Conservation (phyloP, 2,888 invertebrate genomes). For the Caradrina clavipalpis region DNA sequence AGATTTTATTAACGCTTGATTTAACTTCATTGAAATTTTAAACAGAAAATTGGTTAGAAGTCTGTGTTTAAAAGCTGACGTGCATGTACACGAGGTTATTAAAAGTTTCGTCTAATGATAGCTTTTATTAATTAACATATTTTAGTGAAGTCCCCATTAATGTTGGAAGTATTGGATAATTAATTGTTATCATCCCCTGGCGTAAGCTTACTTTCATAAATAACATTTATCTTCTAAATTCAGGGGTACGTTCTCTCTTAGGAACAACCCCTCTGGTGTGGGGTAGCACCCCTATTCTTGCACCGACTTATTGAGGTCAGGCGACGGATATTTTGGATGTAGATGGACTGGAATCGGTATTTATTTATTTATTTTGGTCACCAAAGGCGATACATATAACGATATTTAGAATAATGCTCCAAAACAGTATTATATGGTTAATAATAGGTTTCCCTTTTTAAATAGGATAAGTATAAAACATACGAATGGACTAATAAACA, state of each 20-base stretch:
- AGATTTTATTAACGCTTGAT: constrained; percentile 36
- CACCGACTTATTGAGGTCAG: constrained; percentile 43
- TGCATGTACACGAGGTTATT: constrained; percentile 8
- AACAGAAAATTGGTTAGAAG: constrained; percentile 6
- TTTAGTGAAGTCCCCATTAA: constrained; percentile 34
- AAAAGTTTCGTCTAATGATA: constrained; percentile 11
- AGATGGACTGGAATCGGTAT: constrained; percentile 41
- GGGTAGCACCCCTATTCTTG: constrained; percentile 72
- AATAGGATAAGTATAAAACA: no score
- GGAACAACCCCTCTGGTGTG: constrained; percentile 63
- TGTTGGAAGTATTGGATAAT: constrained; percentile 30
- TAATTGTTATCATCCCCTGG: constrained; percentile 58
- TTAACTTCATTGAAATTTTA: constrained; percentile 22
- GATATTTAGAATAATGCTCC: no score
- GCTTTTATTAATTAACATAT: constrained; percentile 45
- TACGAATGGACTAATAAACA: no score
- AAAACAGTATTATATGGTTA: no score
- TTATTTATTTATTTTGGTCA: background rate
- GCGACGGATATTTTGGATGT: constrained; percentile 27
- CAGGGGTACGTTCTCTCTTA: constrained; percentile 69
- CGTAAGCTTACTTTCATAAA: constrained; percentile 70
- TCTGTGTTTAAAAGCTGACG: constrained; percentile 8
- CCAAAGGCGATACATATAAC: no score
- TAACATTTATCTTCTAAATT: constrained; percentile 74
- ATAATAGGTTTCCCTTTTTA: no score